phyloP scores from a whole-genome alignment of 2,113 vertebrate genomes.

The Euleptes europaea region DNA sequence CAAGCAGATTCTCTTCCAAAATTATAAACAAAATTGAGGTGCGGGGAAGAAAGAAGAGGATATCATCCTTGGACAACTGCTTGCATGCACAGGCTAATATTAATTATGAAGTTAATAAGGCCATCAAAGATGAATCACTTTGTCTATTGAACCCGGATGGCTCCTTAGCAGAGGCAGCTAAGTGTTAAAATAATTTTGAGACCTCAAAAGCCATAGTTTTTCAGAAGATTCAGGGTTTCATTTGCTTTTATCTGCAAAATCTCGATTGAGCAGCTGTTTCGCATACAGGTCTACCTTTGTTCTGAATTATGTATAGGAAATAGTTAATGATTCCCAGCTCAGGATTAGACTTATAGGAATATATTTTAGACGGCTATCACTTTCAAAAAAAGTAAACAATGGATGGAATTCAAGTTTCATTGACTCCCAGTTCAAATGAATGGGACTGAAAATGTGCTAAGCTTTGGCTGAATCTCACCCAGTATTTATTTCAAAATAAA shows the following conservation, averaged over 20 bases:
- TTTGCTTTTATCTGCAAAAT: conserved; percentile 32
- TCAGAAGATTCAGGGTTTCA: conserved; percentile 4
- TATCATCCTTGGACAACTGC: too few relatives aligned
- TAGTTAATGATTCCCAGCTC: conserved; percentile 49
- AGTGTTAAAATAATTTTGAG: conserved; percentile 6
- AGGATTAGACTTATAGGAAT: conserved; percentile 36
- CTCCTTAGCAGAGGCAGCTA: background rate
- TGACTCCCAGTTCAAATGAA: background rate
- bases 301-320: conserved; percentile 33
- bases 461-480: background rate
- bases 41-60: too few relatives aligned
- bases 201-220: conserved; percentile 21
- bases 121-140: too few relatives aligned
- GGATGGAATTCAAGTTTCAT: background rate
- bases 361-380: conserved; percentile 52
- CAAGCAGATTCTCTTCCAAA: too few relatives aligned
- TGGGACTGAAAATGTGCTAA: background rate
- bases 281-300: conserved; percentile 41
- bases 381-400: background rate
- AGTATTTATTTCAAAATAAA: conserved; percentile 32
- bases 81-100: too few relatives aligned
- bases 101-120: too few relatives aligned
- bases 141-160: background rate
- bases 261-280: conserved; percentile 46
- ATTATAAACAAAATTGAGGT: too few relatives aligned